Base-by-base conservation (phyloP, 2,888 invertebrate species). In the Lobophora halterata region DNA sequence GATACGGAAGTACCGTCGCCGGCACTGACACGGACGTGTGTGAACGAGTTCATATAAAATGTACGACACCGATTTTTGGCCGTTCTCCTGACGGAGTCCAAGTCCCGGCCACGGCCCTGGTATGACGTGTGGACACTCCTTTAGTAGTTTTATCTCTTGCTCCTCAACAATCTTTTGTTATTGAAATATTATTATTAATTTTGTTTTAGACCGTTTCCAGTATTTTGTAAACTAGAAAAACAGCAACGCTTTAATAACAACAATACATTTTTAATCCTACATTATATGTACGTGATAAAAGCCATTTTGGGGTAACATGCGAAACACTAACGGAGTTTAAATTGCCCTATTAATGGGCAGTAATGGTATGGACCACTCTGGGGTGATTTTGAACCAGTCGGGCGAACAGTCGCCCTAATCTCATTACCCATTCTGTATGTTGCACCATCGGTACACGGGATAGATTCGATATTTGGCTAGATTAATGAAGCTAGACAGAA, bases 261-360 rank as follows among this genome's bases (percentile, higher is more conserved):
- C 67, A 67, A 64, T 59, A 56, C 55, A 50, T 55, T 59, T 65
- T 58, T 60, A 61, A 65, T 61, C 55, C 50, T 14, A 58, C 63
- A 62, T 68, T 67, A 66, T 62, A 71, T 67, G 71, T 68, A 71
- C 68, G 71, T 68, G 66, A 61, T 71, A 64, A 67, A 65, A 58
- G 68, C 61, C 56, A 57, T 60, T 65, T 61, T 49, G 55, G 56
- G 57, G 54, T 64, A 61, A 63, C 67, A 65, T 64, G 61, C 66
- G 59, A 57, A 68, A 65, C 67, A 67, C 55, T 71, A 65, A 65
- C 65, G 59, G 65, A 55, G 63, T 59, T 63, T 60, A 64, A 71
- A 72, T 72, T 69, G 67, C 65, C 69, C 68, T 65, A 68, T 63
- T 70, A 70, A 71, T 69, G 69, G 60, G 54, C 53, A 60, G 61